Percentiles rank a stretch among this genome's conserved stretches.
Evolutionary conservation across 1,140 invertebrate species (phyloP).

Genomic region (Drosophila mayri): DNA sequence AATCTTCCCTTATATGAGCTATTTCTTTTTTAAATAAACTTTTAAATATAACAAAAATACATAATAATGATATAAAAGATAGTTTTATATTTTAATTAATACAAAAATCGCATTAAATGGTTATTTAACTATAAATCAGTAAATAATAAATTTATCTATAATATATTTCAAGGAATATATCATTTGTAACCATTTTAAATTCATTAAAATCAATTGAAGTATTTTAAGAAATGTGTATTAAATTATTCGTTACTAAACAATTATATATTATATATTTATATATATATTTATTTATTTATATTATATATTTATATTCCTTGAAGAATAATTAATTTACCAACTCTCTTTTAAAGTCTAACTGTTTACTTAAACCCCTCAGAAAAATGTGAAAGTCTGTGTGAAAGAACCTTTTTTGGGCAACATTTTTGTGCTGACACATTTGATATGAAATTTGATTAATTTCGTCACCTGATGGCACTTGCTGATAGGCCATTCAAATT

Average conservation of each 20-base stretch:
- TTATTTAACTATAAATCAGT: too few relatives aligned
- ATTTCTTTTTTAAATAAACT: too few relatives aligned
- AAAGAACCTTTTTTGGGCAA: slow-evolving; percentile 6
- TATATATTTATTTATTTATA: not conserved
- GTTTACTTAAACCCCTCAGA: not conserved
- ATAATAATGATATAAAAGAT: too few relatives aligned
- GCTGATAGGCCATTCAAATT: slow-evolving; percentile 48
- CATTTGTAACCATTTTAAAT: not conserved
- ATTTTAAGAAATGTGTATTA: not conserved
- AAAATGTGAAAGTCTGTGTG: not conserved
- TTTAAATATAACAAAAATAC: too few relatives aligned
- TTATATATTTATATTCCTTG: not conserved
- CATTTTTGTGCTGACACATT: slow-evolving; percentile 43
- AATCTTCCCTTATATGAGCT: rapidly evolving
- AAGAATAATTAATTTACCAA: too few relatives aligned
- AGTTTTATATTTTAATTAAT: too few relatives aligned
- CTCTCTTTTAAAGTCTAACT: not conserved
- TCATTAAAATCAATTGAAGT: not conserved
- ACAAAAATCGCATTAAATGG: too few relatives aligned
- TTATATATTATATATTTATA: not conserved
- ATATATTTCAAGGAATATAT: not conserved
- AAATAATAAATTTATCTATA: not conserved
- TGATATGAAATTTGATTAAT: slow-evolving; percentile 53
- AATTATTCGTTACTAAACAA: not conserved
- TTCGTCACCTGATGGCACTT: slow-evolving; percentile 49